phyloP scores from a whole-genome alignment of 2,113 vertebrate genomes.

The Pantherophis guttatus region DNA sequence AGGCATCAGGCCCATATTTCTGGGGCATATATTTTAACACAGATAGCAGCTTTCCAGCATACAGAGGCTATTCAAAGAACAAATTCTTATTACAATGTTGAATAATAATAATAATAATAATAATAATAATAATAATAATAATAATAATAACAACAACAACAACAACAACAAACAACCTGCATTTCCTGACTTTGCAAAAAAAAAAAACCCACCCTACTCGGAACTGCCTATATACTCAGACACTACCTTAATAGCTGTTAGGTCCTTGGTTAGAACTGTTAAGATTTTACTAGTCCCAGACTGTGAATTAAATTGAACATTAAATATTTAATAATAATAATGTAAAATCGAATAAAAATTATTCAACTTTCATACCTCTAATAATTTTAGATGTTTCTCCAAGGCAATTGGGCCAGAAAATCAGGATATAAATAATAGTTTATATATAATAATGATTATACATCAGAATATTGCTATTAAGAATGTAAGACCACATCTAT shows the following conservation, averaged over 20 bases:
- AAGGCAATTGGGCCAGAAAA: background rate
- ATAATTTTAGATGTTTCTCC: background rate
- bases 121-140: background rate
- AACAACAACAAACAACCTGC: no score
- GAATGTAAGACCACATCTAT: background rate
- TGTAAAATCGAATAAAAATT: slow-evolving; percentile 17
- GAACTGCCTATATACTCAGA: background rate
- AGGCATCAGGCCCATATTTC: slow-evolving; percentile 91
- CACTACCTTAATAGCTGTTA: background rate
- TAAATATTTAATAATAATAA: background rate
- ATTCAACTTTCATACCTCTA: background rate
- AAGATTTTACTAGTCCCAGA: background rate
- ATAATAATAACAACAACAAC: no score
- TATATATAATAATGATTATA: background rate
- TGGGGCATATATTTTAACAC: slow-evolving; percentile 95
- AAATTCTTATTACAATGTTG: slow-evolving; percentile 2
- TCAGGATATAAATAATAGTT: background rate
- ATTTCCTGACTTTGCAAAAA: background rate
- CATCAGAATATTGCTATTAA: background rate
- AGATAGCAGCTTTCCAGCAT: slow-evolving; percentile 92
- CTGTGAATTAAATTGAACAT: background rate
- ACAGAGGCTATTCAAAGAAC: slow-evolving; percentile 80
- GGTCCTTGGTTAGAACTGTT: background rate
- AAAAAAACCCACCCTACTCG: background rate
- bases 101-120: background rate